A percentile compares a stretch with the other conserved stretches of the same genome.
These are phyloP conservation scores for Halcyon senegalensis DNA, from an alignment of 2,113 vertebrate species.

Conservation along the genomic window DNA sequence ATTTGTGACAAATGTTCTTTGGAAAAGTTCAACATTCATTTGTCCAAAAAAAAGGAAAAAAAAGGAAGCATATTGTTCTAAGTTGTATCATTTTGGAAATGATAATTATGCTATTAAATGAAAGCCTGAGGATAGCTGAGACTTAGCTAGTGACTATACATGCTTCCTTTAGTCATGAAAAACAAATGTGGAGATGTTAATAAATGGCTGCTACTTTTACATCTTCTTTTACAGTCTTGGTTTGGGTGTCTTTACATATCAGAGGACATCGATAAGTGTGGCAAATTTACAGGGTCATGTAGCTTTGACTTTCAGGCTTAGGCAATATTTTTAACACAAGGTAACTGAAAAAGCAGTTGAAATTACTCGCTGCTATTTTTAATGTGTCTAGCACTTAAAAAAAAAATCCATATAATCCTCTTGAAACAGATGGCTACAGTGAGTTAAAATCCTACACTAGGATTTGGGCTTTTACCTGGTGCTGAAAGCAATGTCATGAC, in stretches of 20 bases:
- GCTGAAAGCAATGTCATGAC: not conserved
- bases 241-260: not conserved
- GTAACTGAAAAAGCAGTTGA: slow-evolving; percentile 35
- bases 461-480: slow-evolving; percentile 39
- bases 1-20: not conserved
- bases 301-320: not conserved
- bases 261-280: not conserved
- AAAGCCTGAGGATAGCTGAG: not conserved
- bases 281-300: not conserved
- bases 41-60: not conserved
- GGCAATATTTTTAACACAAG: not conserved
- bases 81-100: not conserved
- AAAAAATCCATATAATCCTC: slow-evolving; percentile 63
- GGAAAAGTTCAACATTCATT: not conserved
- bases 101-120: not conserved
- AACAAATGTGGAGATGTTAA: not conserved
- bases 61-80: not conserved
- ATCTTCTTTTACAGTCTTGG: not conserved
- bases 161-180: not conserved
- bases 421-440: slow-evolving; percentile 61
- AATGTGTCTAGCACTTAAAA: slow-evolving; percentile 38
- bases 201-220: not conserved
- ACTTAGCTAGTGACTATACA: not conserved
- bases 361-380: slow-evolving; percentile 51
- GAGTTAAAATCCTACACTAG: slow-evolving; percentile 36